Evolutionary conservation across 2,888 invertebrate genomes (phyloP).

Genomic region (Cecidostiba fungosa): DNA sequence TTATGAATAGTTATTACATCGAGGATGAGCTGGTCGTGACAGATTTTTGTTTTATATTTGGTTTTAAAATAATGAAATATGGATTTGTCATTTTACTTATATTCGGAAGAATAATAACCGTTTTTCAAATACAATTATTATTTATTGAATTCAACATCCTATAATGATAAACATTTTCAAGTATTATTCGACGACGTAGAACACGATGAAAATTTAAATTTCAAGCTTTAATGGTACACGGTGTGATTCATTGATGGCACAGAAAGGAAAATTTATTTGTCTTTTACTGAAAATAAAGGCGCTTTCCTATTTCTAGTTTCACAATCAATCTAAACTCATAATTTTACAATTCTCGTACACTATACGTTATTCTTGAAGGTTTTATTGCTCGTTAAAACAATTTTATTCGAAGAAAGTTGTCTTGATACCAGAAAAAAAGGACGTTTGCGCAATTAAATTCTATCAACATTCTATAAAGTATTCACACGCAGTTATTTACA

Average conservation of each 20-base stretch:
- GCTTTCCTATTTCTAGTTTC: not conserved
- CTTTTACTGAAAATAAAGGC: not conserved
- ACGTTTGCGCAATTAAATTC: constrained; percentile 25
- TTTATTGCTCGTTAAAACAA: constrained; percentile 29
- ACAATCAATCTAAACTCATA: not conserved
- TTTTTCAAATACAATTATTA: not conserved
- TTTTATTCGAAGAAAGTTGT: constrained; percentile 36
- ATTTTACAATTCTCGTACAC: not conserved
- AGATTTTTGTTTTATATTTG: not conserved
- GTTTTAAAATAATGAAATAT: not conserved
- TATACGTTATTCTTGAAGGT: not conserved
- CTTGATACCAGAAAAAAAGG: not conserved
- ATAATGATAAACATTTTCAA: no score
- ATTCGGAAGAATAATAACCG: not conserved
- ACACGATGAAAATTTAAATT: no score
- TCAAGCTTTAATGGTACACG: not conserved
- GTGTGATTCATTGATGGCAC: not conserved
- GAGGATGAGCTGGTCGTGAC: not conserved
- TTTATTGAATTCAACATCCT: not conserved
- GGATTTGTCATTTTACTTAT: not conserved
- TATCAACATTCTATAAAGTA: constrained; percentile 21
- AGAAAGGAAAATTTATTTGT: not conserved
- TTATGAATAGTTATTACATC: constrained; percentile 22
- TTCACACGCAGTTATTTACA: constrained; percentile 18
- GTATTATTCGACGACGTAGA: no score